Evolutionary conservation across 2,888 invertebrate genomes (phyloP), one percentile per base, ranked within the genome.

Genomic region (Elmis aenea): DNA sequence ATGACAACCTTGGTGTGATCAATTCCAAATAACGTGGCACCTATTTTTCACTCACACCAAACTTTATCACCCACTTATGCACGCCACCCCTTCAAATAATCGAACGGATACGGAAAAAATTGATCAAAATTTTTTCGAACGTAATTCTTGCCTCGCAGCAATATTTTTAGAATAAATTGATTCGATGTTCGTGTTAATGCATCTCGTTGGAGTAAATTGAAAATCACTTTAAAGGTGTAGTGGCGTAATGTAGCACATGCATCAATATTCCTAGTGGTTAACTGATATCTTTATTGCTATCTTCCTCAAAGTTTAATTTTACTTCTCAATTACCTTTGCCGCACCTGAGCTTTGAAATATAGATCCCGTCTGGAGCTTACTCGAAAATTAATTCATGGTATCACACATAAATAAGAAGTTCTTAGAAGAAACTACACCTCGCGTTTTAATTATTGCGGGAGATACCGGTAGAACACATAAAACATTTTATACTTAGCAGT

Each of bases 1-100:
- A 48, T 48, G 45, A 26, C 32, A 33, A 51, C 48, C 14, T 13
- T 43, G 42, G 51, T 46, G 46, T 50, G 48, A 50, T 50, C 51
- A 50, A 51, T 51, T 44, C 36, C 13, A 26, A 18, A 27, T 25
- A 2, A 12, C 21, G 14, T 31, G 13, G 41, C 35, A 41, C 45
- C 41, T 41, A 38, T 34, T 45, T 41, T 31, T 31, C 34, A 26
- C 13, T 40, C 35, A 29, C 31, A 30, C 36, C 29, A 33, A 38
- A 32, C 26, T n/a, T n/a, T 18, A 30, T 26, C 26, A 12, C n/a
- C 26, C n/a, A n/a, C n/a, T n/a, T n/a, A n/a, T n/a, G n/a, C n/a
- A n/a, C n/a, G n/a, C n/a, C n/a, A n/a, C n/a, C n/a, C n/a, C n/a
- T n/a, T n/a, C n/a, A n/a, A n/a, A n/a, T n/a, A n/a, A n/a, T n/a